Base-by-base conservation (phyloP, 1,140 invertebrate genomes). In the Caenorhabditis remanei region DNA sequence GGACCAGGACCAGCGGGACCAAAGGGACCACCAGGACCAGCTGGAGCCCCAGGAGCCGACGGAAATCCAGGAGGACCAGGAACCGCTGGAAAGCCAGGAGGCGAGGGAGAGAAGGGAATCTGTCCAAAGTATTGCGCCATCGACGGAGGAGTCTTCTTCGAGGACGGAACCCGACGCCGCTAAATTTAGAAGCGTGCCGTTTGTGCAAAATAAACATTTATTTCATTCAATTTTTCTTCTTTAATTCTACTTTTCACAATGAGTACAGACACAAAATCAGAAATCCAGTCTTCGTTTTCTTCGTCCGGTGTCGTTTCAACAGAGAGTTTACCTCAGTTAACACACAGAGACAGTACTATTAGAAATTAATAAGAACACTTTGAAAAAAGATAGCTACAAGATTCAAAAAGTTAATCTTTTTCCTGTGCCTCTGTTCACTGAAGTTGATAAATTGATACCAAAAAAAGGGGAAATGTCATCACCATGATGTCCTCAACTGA, bases 41-140 rank as follows among this genome's bases (percentile, higher is more conserved):
- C 55, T 79, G 90, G 90, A 89, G 61, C 65, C 13, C 87, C 86
- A 83, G 88, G 86, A 85, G 58, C 87, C 46, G 83, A 87, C 46
- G 88, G 88, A 79, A 83, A 87, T 53, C 88, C 88, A 65, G 88
- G 88, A 50, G 24, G 43, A 48, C 67, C 83, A 58, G 88, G 88
- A 85, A 56, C 63, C 24, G 84, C 87, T 32, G 89, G 89, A 88
- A 50, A 83, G 21, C 79, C 86, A 16, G 90, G 90, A 67, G 84
- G 86, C n/a, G 84, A 75, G 11, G 90, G 88, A 84, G 90, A 91
- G 83, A 91, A 91, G 86, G 90, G 90, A 67, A 91, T 91, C 86
- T 91, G 90, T 86, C 90, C 90, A 63, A 91, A 91, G 87, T 91
- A 91, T 65, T 91, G 90, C 84, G 90, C 90, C 85, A 90, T 91